Conservation (phyloP, 2,888 invertebrate species). For the Erebia epiphron region DNA sequence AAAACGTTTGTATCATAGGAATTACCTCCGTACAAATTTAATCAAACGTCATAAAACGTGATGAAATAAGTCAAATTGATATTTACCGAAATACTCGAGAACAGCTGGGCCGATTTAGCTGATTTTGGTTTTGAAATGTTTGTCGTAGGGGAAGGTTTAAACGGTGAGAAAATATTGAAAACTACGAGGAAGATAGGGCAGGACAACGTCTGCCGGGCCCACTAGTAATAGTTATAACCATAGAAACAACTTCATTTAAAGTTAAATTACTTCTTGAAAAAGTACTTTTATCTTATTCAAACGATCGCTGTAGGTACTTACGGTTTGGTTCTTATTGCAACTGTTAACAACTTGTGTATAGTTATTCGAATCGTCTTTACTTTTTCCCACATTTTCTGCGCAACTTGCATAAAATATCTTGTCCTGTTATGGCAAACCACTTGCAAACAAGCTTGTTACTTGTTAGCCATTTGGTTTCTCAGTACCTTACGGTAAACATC, state of each 20-base stretch:
- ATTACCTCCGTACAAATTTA: no score
- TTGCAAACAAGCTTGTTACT: slow-evolving; percentile 37
- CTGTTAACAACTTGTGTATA: not conserved
- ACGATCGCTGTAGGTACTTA: not conserved
- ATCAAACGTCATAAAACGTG: no score
- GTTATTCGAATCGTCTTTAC: not conserved
- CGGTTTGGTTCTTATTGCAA: slow-evolving; percentile 3
- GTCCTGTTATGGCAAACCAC: slow-evolving; percentile 36
- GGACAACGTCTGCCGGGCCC: no score
- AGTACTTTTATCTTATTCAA: not conserved
- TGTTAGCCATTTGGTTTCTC: slow-evolving; percentile 35
- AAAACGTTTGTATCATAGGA: no score
- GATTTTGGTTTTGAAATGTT: no score
- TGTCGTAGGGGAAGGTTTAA: no score
- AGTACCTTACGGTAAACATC: slow-evolving; percentile 38
- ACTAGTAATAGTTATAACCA: no score
- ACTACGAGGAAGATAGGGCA: no score
- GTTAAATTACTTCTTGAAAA: not conserved
- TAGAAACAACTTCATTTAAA: not conserved
- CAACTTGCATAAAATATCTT: slow-evolving; percentile 35
- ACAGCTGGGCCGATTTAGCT: no score
- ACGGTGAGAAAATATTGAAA: no score
- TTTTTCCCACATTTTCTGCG: slow-evolving; percentile 32
- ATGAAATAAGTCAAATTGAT: no score
- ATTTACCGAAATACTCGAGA: no score